A percentile compares a stretch with the other conserved stretches of the same genome.
These are phyloP conservation scores for Tanytarsus gracilentus DNA, from an alignment of 2,888 invertebrate genomes.

Conservation along the genomic window DNA sequence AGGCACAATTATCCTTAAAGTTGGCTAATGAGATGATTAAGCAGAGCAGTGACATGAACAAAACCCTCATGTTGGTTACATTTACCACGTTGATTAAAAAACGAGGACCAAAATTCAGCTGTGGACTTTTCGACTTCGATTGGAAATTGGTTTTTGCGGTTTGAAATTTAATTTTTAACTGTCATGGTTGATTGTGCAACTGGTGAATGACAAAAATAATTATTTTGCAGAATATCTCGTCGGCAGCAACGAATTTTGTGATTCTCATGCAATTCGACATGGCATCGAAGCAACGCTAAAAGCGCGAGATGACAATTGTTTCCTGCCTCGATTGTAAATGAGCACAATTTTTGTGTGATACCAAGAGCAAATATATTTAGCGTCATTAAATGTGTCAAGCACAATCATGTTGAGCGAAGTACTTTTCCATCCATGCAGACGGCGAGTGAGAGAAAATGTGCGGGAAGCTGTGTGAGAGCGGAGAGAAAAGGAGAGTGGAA, in stretches of 20 bases:
- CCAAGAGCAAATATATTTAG: too few relatives aligned
- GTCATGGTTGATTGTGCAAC: too few relatives aligned
- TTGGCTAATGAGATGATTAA: conserved; percentile 7
- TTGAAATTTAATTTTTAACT: neutral
- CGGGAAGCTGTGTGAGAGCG: too few relatives aligned
- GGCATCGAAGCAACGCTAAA: conserved; percentile 8
- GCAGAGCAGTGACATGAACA: neutral
- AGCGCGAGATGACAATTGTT: too few relatives aligned
- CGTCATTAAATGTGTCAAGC: too few relatives aligned
- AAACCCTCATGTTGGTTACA: neutral
- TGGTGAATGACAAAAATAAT: too few relatives aligned
- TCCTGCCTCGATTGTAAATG: too few relatives aligned
- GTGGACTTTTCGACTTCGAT: conserved; percentile 25
- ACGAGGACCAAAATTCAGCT: neutral
- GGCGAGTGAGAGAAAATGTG: too few relatives aligned
- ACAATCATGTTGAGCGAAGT: too few relatives aligned
- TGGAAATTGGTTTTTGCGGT: conserved; percentile 17
- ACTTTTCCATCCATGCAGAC: too few relatives aligned
- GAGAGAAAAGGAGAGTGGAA: too few relatives aligned
- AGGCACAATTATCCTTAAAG: neutral
- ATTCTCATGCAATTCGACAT: conserved; percentile 16
- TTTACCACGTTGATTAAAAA: neutral
- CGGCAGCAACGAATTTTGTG: conserved; percentile 11
- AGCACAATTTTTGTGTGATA: too few relatives aligned
- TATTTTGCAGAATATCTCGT: conserved; percentile 12